These are phyloP conservation scores for Amphimallon solstitiale DNA, from an alignment of 2,888 invertebrate genomes.

Conservation along the genomic window DNA sequence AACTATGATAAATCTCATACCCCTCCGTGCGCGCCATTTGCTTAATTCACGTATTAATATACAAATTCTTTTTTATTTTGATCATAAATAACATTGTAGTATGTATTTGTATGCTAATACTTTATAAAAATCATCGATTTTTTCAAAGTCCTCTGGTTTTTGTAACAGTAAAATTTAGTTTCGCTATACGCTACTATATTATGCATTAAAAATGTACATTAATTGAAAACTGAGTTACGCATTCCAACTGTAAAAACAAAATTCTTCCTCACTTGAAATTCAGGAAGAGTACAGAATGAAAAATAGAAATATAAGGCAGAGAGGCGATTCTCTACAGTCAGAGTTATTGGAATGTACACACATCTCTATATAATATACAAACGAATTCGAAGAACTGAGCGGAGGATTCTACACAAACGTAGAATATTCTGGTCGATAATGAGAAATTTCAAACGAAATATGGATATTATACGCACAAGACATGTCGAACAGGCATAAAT, in stretches of 20 bases:
- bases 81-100: no score
- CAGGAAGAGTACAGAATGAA: slow-evolving; percentile 9
- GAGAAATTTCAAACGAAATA: slow-evolving; percentile 27
- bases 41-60: no score
- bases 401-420: slow-evolving; percentile 23
- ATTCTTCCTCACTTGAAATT: slow-evolving; percentile 13
- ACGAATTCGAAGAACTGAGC: slow-evolving; percentile 10
- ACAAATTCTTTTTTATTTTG: no score
- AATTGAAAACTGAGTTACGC: neutral
- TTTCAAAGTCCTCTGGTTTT: no score
- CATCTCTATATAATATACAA: slow-evolving; percentile 11
- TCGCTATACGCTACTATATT: no score
- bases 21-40: no score
- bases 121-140: no score
- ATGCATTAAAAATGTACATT: neutral
- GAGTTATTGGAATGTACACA: slow-evolving; percentile 16
- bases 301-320: slow-evolving; percentile 11
- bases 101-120: no score
- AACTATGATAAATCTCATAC: no score
- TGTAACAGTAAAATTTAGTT: no score
- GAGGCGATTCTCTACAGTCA: slow-evolving; percentile 11
- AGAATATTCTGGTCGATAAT: slow-evolving; percentile 5
- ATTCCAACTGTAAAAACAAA: neutral
- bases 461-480: slow-evolving; percentile 23
- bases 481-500: slow-evolving; percentile 25